Conservation (phyloP, 1,140 invertebrate genomes). For the Psilanteris sp. region DNA sequence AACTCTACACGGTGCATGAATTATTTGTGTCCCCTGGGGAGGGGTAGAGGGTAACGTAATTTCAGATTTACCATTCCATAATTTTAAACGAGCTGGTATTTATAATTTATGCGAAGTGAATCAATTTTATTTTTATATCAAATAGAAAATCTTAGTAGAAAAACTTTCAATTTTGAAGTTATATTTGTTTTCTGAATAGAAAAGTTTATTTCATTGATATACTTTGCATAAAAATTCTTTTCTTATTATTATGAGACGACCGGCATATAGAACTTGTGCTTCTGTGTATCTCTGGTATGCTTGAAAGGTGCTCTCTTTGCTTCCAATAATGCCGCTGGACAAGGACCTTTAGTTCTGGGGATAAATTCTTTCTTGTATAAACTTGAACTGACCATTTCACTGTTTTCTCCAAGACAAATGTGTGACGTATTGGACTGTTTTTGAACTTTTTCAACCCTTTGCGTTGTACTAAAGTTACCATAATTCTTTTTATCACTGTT, state of each 20-base stretch:
- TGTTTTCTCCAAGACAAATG: slow-evolving; percentile 85
- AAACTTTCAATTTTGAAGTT: too few relatives aligned
- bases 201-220: too few relatives aligned
- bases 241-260: slow-evolving; percentile 69
- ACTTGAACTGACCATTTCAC: slow-evolving; percentile 80
- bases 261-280: slow-evolving; percentile 90
- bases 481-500: slow-evolving; percentile 84
- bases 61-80: too few relatives aligned
- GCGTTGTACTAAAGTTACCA: slow-evolving; percentile 82
- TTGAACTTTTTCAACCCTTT: slow-evolving; percentile 80
- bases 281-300: slow-evolving; percentile 88
- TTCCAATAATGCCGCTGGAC: slow-evolving; percentile 88
- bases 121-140: too few relatives aligned
- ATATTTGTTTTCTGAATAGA: too few relatives aligned
- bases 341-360: slow-evolving; percentile 84
- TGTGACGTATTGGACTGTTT: slow-evolving; percentile 85
- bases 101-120: too few relatives aligned
- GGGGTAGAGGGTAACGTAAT: too few relatives aligned
- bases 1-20: too few relatives aligned
- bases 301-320: slow-evolving; percentile 87
- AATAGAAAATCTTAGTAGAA: too few relatives aligned
- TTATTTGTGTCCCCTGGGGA: too few relatives aligned
- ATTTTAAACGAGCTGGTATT: too few relatives aligned
- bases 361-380: slow-evolving; percentile 88
- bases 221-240: neutral